Conservation (phyloP, 1,140 invertebrate species). For the Meteorus sp. region DNA sequence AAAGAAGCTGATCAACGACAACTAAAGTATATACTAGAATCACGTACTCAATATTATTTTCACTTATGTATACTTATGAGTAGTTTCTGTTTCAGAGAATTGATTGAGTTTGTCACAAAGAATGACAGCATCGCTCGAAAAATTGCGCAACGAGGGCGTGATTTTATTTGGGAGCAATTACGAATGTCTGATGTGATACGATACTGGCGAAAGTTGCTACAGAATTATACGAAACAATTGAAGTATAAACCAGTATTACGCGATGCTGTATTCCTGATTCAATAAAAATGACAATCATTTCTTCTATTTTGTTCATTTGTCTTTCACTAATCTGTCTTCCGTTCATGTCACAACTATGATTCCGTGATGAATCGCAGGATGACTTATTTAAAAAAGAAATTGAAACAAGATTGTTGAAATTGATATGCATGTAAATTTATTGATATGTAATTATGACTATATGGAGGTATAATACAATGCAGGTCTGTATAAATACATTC, state of each 20-base stretch:
- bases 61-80: background rate
- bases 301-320: conserved; percentile 17
- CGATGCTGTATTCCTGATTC: conserved; percentile 60
- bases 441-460: conserved; percentile 42
- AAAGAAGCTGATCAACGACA: conserved; percentile 69
- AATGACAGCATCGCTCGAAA: conserved; percentile 75
- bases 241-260: conserved; percentile 69
- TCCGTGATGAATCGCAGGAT: too few species aligned
- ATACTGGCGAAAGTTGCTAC: conserved; percentile 86
- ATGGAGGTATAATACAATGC: conserved; percentile 47
- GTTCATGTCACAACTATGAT: conserved; percentile 15
- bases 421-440: conserved; percentile 19
- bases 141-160: conserved; percentile 81
- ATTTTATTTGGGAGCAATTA: conserved; percentile 85
- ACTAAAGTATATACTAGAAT: conserved; percentile 58
- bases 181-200: conserved; percentile 80
- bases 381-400: conserved; percentile 28
- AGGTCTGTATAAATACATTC: conserved; percentile 12
- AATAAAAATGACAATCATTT: conserved; percentile 27
- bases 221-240: conserved; percentile 76
- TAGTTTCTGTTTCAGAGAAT: conserved; percentile 52
- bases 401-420: background rate
- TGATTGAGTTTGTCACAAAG: conserved; percentile 77
- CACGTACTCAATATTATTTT: conserved; percentile 9
- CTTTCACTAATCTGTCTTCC: too few species aligned